Evolutionary conservation across 2,113 vertebrate species (phyloP), one percentile per base, ranked within the genome.

Genomic region (Perca schrenkii): DNA sequence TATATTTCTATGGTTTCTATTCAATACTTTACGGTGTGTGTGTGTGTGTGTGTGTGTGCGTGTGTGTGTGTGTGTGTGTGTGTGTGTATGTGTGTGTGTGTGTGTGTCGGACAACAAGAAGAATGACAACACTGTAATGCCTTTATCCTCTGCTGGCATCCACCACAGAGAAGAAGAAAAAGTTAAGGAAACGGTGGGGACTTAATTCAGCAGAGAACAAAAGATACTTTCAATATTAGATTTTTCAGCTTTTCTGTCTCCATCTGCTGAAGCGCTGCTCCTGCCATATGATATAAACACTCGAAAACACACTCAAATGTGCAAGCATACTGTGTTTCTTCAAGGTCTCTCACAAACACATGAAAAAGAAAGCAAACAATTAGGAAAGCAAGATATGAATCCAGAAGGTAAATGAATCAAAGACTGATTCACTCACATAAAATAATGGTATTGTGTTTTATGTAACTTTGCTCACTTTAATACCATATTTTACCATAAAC

Each of bases 161-260:
- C 34, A 25, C 4, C 8, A 14, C 61, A 81, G 40, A 82, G 75
- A 62, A 56, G 36, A 67, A 46, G 64, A 71, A 67, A 72, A 73
- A 36, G 14, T 34, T 28, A 43, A 77, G 77, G 60, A 78, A 85
- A 87, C 53, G 47, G 60, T 31, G 28, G 68, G 47, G 49, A 68
- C 34, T 72, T 76, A 56, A 68, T 21, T 82, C 67, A 74, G 40
- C 36, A 1, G 70, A 82, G 79, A 73, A 89, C 80, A 89, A 87
- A 90, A 65, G 63, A 69, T 13, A 67, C 70, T 87, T 79, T 83
- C 67, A 88, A 72, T 67, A 78, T 74, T 74, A 14, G n/a, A 74
- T 77, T 84, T 81, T 56, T 80, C 79, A 75, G 74, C 61, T 87
- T 65, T 72, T 84, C 83, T 65, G 79, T 76, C 71, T 89, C 61